These are phyloP conservation scores for Peromyscus nudipes DNA, from an alignment of 2,797 vertebrate genomes.

Conservation along the genomic window DNA sequence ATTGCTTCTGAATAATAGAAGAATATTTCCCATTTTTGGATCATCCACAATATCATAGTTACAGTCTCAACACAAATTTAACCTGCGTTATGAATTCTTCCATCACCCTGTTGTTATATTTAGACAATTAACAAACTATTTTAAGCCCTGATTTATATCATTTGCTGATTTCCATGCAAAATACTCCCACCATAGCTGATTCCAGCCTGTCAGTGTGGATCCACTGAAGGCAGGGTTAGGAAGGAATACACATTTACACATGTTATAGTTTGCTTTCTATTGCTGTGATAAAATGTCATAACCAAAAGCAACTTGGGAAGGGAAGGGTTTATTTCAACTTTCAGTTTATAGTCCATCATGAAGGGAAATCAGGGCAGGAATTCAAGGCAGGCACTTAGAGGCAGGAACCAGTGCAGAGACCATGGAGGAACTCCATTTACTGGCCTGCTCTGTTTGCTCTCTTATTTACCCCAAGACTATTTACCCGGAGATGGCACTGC, in stretches of 20 bases:
- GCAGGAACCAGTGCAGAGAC: not conserved
- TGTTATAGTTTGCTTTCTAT: not conserved
- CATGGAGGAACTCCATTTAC: too few species aligned
- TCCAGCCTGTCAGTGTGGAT: not conserved
- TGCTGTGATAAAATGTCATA: not conserved
- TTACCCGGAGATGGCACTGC: not conserved
- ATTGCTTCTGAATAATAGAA: conserved; percentile 1
- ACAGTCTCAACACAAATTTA: not conserved
- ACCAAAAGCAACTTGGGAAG: not conserved
- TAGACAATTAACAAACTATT: not conserved
- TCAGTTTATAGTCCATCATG: not conserved
- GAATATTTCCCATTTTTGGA: not conserved
- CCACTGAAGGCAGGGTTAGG: not conserved
- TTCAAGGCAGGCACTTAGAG: not conserved
- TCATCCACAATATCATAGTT: not conserved
- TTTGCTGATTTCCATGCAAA: not conserved
- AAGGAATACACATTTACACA: not conserved
- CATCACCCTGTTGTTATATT: not conserved
- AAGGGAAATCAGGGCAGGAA: not conserved
- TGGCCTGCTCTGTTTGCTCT: not conserved
- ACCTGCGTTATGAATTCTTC: not conserved
- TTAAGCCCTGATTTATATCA: not conserved
- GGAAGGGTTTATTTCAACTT: not conserved
- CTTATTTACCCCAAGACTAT: not conserved
- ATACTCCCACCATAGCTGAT: not conserved